Evolutionary conservation across 2,797 vertebrate genomes (phyloP).

Genomic region (Enteromius radiatus): DNA sequence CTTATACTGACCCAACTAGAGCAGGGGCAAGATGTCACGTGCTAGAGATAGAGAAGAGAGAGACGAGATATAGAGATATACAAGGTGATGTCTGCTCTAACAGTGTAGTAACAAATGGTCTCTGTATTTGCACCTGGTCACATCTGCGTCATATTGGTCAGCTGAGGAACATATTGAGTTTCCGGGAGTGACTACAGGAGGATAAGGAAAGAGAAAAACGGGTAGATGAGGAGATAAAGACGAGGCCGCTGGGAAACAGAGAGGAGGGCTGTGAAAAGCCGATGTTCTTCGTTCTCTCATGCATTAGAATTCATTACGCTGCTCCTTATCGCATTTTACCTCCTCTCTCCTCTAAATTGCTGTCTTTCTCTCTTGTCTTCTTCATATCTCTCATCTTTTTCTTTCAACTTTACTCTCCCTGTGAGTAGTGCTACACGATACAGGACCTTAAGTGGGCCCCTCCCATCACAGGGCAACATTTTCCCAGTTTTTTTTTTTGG

Average conservation of each 20-base stretch:
- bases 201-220: constrained; percentile 28
- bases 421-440: constrained; percentile 11
- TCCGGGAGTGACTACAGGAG: constrained; percentile 27
- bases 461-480: constrained; percentile 6
- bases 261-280: constrained; percentile 33
- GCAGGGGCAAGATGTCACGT: constrained; percentile 21
- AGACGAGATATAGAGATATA: neutral
- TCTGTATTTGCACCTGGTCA: constrained; percentile 46
- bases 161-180: constrained; percentile 38
- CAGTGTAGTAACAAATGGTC: constrained; percentile 22
- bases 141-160: constrained; percentile 22
- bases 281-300: constrained; percentile 21
- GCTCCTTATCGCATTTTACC: constrained; percentile 27
- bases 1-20: constrained; percentile 45
- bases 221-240: constrained; percentile 37
- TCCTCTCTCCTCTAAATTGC: constrained; percentile 23
- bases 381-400: constrained; percentile 16
- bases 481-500: too few species aligned
- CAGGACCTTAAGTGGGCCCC: constrained; percentile 16
- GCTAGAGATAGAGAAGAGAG: neutral
- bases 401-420: neutral
- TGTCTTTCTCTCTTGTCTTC: constrained; percentile 37
- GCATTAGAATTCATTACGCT: constrained; percentile 22
- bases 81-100: constrained; percentile 12
- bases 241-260: constrained; percentile 36